Conservation (phyloP, 2,888 invertebrate species). For the Crematogaster levior region DNA sequence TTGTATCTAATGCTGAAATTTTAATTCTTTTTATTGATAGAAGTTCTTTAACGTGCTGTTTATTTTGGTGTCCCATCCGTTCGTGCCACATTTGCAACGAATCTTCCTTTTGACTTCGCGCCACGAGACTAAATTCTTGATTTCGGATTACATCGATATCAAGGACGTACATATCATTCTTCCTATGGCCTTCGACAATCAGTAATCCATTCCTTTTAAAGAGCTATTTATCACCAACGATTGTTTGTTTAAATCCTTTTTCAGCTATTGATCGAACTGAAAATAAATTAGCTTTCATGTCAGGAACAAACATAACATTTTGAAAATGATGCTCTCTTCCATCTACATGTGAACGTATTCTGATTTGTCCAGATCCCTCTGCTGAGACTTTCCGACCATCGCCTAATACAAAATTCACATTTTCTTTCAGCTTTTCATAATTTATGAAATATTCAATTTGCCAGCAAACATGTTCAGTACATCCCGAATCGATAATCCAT, state of each 20-base stretch:
- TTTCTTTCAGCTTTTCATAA: conserved; percentile 33
- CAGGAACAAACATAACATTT: conserved; percentile 54
- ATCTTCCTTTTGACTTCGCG: neutral
- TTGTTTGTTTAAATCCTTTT: conserved; percentile 53
- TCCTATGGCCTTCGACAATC: conserved; percentile 2
- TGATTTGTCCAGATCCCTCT: conserved; percentile 38
- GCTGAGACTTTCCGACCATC: conserved; percentile 46
- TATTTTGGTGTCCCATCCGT: conserved; percentile 43
- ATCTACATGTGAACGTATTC: conserved; percentile 48
- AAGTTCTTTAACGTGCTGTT: conserved; percentile 20
- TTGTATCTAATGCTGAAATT: neutral
- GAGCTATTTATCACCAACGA: conserved; percentile 10
- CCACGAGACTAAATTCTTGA: neutral
- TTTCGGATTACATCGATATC: conserved; percentile 23
- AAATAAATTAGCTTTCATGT: conserved; percentile 55
- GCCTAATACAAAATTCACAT: conserved; percentile 40
- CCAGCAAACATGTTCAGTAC: conserved; percentile 57
- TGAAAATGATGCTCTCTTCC: conserved; percentile 45
- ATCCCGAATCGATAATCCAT: conserved; percentile 53
- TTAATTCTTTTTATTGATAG: too few relatives aligned
- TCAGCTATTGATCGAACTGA: conserved; percentile 48
- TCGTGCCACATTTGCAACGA: conserved; percentile 40
- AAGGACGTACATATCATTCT: conserved; percentile 28
- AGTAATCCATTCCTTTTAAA: conserved; percentile 17
- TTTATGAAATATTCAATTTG: conserved; percentile 44